A percentile compares a stretch with the other conserved stretches of the same genome.
These are phyloP conservation scores for Morus bassanus DNA, from an alignment of 2,797 vertebrate species.

Conservation along the genomic window DNA sequence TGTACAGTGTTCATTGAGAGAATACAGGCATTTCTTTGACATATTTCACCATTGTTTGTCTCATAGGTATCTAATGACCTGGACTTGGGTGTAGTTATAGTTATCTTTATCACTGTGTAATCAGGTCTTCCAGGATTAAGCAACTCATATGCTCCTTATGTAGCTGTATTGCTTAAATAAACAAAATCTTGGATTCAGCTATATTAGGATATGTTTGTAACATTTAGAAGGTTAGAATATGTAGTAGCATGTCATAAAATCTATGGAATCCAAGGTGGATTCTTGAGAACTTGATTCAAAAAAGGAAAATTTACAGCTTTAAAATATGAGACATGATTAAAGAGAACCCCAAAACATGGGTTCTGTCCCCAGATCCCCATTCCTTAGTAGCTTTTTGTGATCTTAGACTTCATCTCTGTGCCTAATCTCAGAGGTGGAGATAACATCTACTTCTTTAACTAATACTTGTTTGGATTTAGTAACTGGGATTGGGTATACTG, in stretches of 20 bases:
- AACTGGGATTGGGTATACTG: background rate
- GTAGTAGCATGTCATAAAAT: background rate
- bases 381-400: background rate
- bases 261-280: background rate
- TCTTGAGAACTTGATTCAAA: background rate
- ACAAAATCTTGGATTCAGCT: background rate
- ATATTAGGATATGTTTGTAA: background rate
- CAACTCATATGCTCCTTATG: background rate
- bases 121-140: background rate
- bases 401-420: background rate
- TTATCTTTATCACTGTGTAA: background rate
- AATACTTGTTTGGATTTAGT: background rate
- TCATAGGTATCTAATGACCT: background rate
- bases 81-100: background rate
- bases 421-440: background rate
- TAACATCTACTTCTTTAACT: background rate
- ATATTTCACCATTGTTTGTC: rapidly evolving
- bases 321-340: background rate
- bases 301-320: background rate
- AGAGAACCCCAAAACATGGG: background rate
- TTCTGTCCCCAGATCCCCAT: background rate
- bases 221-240: background rate
- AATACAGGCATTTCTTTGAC: background rate
- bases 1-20: background rate
- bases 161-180: background rate